Evolutionary conservation across 1,140 invertebrate species (phyloP), one percentile per base, ranked within the genome.

Genomic region (Andricus grossulariae): DNA sequence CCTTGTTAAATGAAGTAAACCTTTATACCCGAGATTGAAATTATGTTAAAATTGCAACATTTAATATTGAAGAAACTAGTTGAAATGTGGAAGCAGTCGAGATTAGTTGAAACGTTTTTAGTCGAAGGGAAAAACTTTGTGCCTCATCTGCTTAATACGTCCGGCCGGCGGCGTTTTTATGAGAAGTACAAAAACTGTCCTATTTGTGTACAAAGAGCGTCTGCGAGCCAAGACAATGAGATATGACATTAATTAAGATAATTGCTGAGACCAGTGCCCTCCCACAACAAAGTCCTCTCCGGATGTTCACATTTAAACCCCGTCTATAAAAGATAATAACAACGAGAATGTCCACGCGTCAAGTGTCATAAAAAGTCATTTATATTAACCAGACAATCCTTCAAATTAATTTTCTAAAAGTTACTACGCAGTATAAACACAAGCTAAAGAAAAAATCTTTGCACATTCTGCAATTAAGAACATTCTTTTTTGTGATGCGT

Each of bases 201-300:
- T 52, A n/a, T 72, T 52, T 71, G 50, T 72, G 32, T 50, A 71
- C 57, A 77, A 73, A 57, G 73, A 76, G 25, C 74, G 76, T 71
- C 50, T 75, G 21, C 25, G n/a, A 73, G 80, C 71, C 78, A 76
- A 82, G 78, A 75, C 81, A 86, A 88, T 89, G 87, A 88, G 81
- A 82, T 85, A 82, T 84, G 82, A 86, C 83, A 86, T 87, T 87
- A 86, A 88, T 88, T 88, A 88, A 87, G 83, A 80, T 88, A 87
- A 89, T 89, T 89, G 85, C 75, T 71, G 72, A 75, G 73, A 85
- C 78, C 79, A 80, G 80, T 76, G 83, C 76, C 80, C 84, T 86
- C 83, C 86, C 81, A 66, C 60, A 66, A 85, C 84, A 82, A 86
- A 83, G 79, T 77, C 73, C 82, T 81, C 82, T 87, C 87, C 87